Percentiles rank a stretch among this genome's conserved stretches.
Evolutionary conservation across 2,888 invertebrate species (phyloP).

Genomic region (Cataglyphis cursor): DNA sequence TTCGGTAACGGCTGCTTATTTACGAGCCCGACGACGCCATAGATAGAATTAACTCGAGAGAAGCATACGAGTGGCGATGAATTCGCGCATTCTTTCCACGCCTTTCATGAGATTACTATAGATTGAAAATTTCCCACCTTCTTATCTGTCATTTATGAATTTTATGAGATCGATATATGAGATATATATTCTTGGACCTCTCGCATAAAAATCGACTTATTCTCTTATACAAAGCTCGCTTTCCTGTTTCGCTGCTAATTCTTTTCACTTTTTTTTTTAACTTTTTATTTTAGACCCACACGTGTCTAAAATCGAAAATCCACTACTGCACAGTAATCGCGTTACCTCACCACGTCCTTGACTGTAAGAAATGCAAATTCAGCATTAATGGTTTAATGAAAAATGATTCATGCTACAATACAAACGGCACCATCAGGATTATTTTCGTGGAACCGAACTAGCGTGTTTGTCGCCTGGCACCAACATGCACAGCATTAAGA

Average conservation of each 20-base stretch:
- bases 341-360: not conserved
- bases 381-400: constrained; percentile 16
- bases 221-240: not conserved
- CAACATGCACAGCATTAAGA: constrained; percentile 44
- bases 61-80: constrained; percentile 33
- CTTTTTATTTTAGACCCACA: not conserved
- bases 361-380: constrained; percentile 11
- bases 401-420: constrained; percentile 31
- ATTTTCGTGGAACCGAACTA: constrained; percentile 24
- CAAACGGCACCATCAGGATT: constrained; percentile 39
- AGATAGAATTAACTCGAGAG: constrained; percentile 38
- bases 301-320: not conserved
- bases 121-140: constrained; percentile 10
- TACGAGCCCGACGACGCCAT: constrained; percentile 24
- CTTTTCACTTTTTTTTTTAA: not conserved
- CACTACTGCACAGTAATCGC: not conserved
- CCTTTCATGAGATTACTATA: constrained; percentile 4
- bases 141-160: constrained; percentile 13
- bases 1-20: constrained; percentile 42
- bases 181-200: not conserved
- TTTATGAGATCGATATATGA: constrained; percentile 28
- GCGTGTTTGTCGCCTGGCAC: constrained; percentile 43
- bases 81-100: constrained; percentile 20
- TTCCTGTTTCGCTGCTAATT: not conserved
- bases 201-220: not conserved